These are phyloP conservation scores for Apistogramma diplotaenia DNA, from an alignment of 2,113 vertebrate genomes.

Conservation along the genomic window DNA sequence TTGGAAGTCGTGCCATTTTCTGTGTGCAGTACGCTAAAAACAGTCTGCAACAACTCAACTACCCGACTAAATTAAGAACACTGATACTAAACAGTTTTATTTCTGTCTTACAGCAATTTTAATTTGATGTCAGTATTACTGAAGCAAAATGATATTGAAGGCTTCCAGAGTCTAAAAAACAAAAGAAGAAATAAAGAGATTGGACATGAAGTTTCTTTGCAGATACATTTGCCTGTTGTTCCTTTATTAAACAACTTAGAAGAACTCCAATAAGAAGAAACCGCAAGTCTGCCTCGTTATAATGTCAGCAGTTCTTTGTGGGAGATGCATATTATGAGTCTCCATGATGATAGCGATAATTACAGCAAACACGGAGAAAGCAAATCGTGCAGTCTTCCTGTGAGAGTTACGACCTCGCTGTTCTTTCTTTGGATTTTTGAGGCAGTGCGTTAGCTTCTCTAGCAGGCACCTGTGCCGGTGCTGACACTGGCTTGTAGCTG, in stretches of 20 bases:
- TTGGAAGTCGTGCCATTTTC: slow-evolving; percentile 2
- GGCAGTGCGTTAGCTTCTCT: neutral
- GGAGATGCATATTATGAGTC: neutral
- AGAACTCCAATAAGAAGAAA: slow-evolving; percentile 1
- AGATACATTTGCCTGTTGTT: neutral
- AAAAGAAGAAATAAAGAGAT: neutral
- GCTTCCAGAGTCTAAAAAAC: neutral
- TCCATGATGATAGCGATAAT: neutral
- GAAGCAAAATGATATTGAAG: neutral
- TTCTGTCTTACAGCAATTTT: neutral
- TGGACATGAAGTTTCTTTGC: neutral
- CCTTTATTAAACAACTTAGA: neutral
- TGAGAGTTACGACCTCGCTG: neutral
- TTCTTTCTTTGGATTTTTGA: neutral
- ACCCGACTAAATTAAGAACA: slow-evolving; percentile 1
- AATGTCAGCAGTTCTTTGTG: neutral
- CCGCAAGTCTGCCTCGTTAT: neutral
- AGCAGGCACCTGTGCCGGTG: neutral
- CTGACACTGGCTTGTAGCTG: neutral
- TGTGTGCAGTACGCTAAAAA: slow-evolving; percentile 9
- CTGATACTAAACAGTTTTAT: neutral
- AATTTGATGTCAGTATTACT: neutral
- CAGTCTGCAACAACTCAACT: neutral
- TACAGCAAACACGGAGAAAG: neutral
- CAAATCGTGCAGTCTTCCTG: neutral